Conservation (phyloP, 1,140 invertebrate genomes). For the Propsilocerus akamusi region DNA sequence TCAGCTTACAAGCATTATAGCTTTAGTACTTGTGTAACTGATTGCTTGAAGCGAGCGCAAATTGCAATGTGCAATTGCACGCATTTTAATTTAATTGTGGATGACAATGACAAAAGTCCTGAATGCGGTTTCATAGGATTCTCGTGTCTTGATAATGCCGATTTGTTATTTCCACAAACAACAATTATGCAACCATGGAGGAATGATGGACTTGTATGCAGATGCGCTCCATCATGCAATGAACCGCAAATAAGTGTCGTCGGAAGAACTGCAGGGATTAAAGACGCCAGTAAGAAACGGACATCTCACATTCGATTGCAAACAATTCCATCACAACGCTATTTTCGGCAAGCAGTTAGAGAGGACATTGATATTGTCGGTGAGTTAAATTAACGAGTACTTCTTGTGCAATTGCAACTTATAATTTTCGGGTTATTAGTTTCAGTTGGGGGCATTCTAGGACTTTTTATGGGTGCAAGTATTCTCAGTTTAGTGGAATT, state of each 20-base stretch:
- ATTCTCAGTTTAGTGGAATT: slow-evolving; percentile 29
- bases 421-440: slow-evolving; percentile 17
- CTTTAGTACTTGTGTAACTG: slow-evolving; percentile 30
- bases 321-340: slow-evolving; percentile 24
- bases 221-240: slow-evolving; percentile 30
- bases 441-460: slow-evolving; percentile 28
- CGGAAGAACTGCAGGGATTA: background rate
- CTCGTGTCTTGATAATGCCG: slow-evolving; percentile 11
- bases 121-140: slow-evolving; percentile 14
- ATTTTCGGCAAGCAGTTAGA: slow-evolving; percentile 30
- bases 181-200: slow-evolving; percentile 13
- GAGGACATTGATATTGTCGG: slow-evolving; percentile 27
- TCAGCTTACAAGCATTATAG: slow-evolving; percentile 28
- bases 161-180: slow-evolving; percentile 6
- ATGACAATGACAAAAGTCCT: slow-evolving; percentile 6
- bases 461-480: slow-evolving; percentile 29
- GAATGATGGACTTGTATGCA: slow-evolving; percentile 24
- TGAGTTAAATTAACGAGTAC: slow-evolving; percentile 11
- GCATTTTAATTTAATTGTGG: slow-evolving; percentile 14
- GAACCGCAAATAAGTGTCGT: slow-evolving; percentile 27
- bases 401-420: background rate
- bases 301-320: slow-evolving; percentile 12
- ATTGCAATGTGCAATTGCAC: slow-evolving; percentile 27
- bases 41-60: slow-evolving; percentile 27
- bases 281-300: background rate